Conservation (phyloP, 2,888 invertebrate species). For the Zaprionus obscuricornis region DNA sequence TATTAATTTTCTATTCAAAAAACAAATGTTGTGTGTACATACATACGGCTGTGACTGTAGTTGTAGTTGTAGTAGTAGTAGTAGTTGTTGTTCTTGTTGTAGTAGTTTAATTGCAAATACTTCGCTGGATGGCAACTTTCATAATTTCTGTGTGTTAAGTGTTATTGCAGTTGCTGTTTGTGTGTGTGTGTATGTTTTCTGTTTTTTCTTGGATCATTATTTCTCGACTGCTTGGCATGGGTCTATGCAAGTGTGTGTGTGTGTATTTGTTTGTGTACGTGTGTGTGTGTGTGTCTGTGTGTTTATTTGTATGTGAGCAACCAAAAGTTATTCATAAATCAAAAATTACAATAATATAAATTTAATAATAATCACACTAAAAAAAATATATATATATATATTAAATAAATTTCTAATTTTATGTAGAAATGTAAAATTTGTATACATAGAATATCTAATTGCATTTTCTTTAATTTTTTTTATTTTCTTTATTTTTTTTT, state of each 20-base stretch:
- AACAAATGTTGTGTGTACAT: not conserved
- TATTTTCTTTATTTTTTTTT: constrained; percentile 18
- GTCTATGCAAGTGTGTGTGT: not conserved
- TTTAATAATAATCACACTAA: constrained; percentile 20
- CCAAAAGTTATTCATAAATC: constrained; percentile 44
- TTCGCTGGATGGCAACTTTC: constrained; percentile 77
- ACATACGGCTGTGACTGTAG: not conserved
- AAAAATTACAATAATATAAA: constrained; percentile 25
- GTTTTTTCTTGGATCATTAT: constrained; percentile 4
- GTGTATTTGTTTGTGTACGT: constrained; percentile 1
- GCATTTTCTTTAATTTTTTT: constrained; percentile 34
- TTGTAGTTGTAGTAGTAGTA: constrained; percentile 11
- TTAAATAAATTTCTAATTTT: constrained; percentile 1
- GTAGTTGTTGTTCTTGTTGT: constrained; percentile 32
- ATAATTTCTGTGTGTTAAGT: constrained; percentile 48
- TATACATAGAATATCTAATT: constrained; percentile 63
- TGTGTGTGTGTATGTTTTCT: constrained; percentile 15
- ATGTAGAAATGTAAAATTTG: constrained; percentile 48
- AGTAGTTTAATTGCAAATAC: constrained; percentile 65
- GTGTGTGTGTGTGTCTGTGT: constrained; percentile 13
- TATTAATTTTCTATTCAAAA: no score
- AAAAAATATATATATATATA: constrained; percentile 31
- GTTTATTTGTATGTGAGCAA: constrained; percentile 30
- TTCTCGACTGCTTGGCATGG: constrained; percentile 31
- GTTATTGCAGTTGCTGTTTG: not conserved